Evolutionary conservation across 2,888 invertebrate genomes (phyloP).

Genomic region (Cosmorhoe ocellata): DNA sequence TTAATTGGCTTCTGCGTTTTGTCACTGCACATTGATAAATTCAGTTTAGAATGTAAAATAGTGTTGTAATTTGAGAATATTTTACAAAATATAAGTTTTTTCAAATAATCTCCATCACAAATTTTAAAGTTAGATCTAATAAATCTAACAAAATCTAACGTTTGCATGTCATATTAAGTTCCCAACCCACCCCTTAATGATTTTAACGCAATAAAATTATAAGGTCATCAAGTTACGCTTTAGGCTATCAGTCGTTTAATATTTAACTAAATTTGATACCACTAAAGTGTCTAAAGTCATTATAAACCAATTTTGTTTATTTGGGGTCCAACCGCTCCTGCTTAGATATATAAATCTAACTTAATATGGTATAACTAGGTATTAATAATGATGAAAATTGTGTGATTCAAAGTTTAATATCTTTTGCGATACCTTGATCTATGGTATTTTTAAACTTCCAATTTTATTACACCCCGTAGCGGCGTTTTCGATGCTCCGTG

Average conservation of each 20-base stretch:
- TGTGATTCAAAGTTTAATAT: too few relatives aligned
- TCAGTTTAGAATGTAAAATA: too few relatives aligned
- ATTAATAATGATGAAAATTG: too few relatives aligned
- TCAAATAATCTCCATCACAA: too few relatives aligned
- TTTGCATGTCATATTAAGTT: constrained; percentile 3
- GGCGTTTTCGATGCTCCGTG: constrained; percentile 32
- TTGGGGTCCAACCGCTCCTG: constrained; percentile 10
- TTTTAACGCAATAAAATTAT: constrained; percentile 47
- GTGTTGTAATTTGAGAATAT: too few relatives aligned
- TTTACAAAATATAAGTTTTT: too few relatives aligned
- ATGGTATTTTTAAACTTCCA: constrained; percentile 25
- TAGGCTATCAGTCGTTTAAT: constrained; percentile 31
- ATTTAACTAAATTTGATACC: constrained; percentile 16
- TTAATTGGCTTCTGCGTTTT: constrained; percentile 23
- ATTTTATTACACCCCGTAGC: constrained; percentile 14
- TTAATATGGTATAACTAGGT: too few relatives aligned
- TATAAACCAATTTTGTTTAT: constrained; percentile 14
- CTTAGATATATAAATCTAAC: too few relatives aligned
- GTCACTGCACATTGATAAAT: constrained; percentile 19
- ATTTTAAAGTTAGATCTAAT: too few relatives aligned
- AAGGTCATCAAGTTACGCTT: constrained; percentile 44
- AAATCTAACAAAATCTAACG: too few relatives aligned
- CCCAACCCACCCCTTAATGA: constrained; percentile 24
- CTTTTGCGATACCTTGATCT: too few relatives aligned
- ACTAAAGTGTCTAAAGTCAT: constrained; percentile 32